Percentiles rank a stretch among this genome's conserved stretches.
Conservation (phyloP, 2,888 invertebrate species). For the Drosophila anomelani region DNA sequence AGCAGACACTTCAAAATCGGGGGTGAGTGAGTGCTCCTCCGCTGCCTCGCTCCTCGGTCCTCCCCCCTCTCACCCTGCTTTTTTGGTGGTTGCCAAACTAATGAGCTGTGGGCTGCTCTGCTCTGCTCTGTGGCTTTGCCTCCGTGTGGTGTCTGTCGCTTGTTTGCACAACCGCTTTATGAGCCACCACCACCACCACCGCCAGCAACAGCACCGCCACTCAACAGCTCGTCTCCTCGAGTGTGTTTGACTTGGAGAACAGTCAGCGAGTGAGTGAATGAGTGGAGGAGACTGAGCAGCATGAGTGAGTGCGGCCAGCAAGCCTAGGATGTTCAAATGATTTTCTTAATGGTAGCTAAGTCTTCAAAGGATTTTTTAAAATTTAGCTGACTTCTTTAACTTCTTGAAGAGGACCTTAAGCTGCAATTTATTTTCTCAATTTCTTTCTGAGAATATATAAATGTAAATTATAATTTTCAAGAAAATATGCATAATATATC, state of each 20-base stretch:
- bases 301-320: conserved; percentile 1
- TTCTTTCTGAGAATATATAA: too few species aligned
- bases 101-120: conserved; percentile 74
- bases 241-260: conserved; percentile 40
- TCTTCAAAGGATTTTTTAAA: neutral
- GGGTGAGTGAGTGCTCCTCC: conserved; percentile 28
- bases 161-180: conserved; percentile 75
- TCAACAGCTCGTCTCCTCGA: conserved; percentile 34
- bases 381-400: neutral
- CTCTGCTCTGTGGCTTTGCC: conserved; percentile 27
- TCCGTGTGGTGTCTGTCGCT: conserved; percentile 34
- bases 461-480: neutral
- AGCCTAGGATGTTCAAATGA: neutral
- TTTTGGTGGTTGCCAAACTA: conserved; percentile 72
- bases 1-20: conserved; percentile 72
- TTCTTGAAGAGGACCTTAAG: too few species aligned
- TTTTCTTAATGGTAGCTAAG: neutral
- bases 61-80: conserved; percentile 2
- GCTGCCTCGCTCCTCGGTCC: neutral
- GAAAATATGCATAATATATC: neutral
- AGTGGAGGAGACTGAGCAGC: conserved; percentile 5
- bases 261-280: conserved; percentile 12
- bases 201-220: conserved; percentile 14
- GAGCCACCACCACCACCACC: conserved; percentile 53
- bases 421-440: too few species aligned